Conservation (phyloP, 30 jellyfish, hydroid and myxozoan genomes). For the Catostylus mosaicus region DNA sequence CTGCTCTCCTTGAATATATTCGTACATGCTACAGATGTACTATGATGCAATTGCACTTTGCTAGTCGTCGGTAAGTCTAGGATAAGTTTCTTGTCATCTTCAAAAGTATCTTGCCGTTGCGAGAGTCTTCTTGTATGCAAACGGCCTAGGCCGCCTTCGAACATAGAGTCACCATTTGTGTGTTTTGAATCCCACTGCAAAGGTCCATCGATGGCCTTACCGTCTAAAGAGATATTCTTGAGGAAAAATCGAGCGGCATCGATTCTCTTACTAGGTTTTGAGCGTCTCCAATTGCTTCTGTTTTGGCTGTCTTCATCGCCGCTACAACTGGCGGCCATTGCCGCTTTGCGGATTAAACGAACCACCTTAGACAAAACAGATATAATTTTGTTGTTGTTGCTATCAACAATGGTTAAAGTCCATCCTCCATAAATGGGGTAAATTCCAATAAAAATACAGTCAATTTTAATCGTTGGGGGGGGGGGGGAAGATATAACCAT, state of each 20-base stretch:
- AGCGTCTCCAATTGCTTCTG: slow-evolving; percentile 15
- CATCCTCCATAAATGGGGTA: neutral
- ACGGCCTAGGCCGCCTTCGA: neutral
- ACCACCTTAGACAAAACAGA: neutral
- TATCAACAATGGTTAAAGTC: neutral
- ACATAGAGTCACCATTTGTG: neutral
- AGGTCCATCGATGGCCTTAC: slow-evolving; percentile 4
- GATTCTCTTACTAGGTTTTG: slow-evolving; percentile 44
- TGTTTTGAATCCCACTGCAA: neutral
- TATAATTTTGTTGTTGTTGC: neutral
- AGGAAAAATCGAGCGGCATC: slow-evolving; percentile 68
- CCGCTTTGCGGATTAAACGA: slow-evolving; percentile 24
- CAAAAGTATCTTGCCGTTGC: neutral
- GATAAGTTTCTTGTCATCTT: slow-evolving; percentile 43
- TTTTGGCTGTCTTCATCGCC: slow-evolving; percentile 1
- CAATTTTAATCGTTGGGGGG: neutral
- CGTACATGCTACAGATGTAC: slow-evolving; percentile 55
- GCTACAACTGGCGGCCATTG: slow-evolving; percentile 61
- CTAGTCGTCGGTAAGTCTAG: slow-evolving; percentile 32
- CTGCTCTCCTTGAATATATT: slow-evolving; percentile 23
- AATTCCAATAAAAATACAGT: neutral
- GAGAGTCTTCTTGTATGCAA: neutral
- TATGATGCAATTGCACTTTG: slow-evolving; percentile 50
- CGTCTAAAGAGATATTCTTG: slow-evolving; percentile 48
- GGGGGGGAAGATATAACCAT: neutral